phyloP scores from a whole-genome alignment of 1,140 invertebrate genomes.

The Pachyrhynchus sulphureomaculatus region DNA sequence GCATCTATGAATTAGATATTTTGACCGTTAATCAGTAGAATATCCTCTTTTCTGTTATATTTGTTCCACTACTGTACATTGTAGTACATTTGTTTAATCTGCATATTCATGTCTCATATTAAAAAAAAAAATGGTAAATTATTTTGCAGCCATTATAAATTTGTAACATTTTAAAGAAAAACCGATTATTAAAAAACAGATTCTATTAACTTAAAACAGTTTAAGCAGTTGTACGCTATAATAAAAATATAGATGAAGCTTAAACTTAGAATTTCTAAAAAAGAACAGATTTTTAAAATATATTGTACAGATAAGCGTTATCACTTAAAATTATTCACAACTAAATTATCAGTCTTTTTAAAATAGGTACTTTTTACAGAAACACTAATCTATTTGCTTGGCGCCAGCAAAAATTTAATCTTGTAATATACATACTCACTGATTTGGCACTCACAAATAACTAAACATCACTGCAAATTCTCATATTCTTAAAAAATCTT shows the following conservation, averaged over 20 bases:
- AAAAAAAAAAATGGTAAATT: no score
- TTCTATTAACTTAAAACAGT: background rate
- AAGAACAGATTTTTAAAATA: no score
- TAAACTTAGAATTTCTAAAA: no score
- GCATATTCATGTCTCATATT: no score
- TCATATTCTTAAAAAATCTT: slow-evolving; percentile 1
- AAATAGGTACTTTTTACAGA: slow-evolving; percentile 20
- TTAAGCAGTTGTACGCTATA: background rate
- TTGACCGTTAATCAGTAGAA: no score
- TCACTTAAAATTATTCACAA: slow-evolving; percentile 11
- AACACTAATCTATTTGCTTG: background rate
- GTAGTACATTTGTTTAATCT: no score
- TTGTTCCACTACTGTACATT: no score
- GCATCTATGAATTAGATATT: no score
- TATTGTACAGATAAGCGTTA: slow-evolving; percentile 16
- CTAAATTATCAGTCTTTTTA: slow-evolving; percentile 18
- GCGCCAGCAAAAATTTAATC: background rate
- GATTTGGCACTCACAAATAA: slow-evolving; percentile 16
- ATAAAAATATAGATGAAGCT: background rate
- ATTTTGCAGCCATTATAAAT: background rate
- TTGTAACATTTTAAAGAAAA: slow-evolving; percentile 8
- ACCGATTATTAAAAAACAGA: background rate
- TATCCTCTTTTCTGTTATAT: no score
- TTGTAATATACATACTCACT: background rate
- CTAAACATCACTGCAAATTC: slow-evolving; percentile 1